Evolutionary conservation across 2,888 invertebrate genomes (phyloP), one percentile per base, ranked within the genome.

Genomic region (Lathronympha strigana): DNA sequence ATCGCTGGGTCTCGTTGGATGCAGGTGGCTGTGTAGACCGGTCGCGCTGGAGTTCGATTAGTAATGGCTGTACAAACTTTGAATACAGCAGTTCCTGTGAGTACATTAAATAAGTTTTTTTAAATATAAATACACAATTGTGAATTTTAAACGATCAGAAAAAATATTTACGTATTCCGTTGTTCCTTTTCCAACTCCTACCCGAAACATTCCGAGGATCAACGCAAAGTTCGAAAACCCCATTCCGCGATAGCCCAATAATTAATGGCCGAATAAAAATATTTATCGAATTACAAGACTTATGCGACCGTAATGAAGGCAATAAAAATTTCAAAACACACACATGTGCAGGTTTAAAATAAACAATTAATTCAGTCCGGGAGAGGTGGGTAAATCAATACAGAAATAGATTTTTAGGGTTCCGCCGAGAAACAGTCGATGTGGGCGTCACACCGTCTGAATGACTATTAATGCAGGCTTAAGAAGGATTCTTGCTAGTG

Each of bases 291-390:
- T 60, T 45, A 60, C 25, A 53, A 51, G 58, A 64, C 51, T 60
- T 40, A 60, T 53, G 51, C 13, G 45, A 53, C 31, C 40, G 50
- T 63, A 38, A 28, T 64, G 28, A 64, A 63, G 62, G 45, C 66
- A 70, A 70, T 69, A 70, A 69, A 70, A 68, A 69, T 40, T 60
- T 54, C 60, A 53, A 61, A 66, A 66, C 58, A 53, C 21, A 21
- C 49, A 60, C 74, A 74, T 67, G 68, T 75, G 75, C 53, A 61
- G 60, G 61, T 66, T 72, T 67, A 67, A 67, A 67, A 54, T 62
- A 62, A 71, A 72, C 71, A 71, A 74, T 76, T 76, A 73, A 71
- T 71, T 76, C 76, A 19, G 66, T 61, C 73, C 72, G 70, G 76
- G 76, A 72, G 76, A 69, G 64, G 68, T 21, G 61, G 69, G 71